Percentiles rank a stretch among this genome's conserved stretches.
Evolutionary conservation across 2,113 vertebrate genomes (phyloP).

Genomic region (Centropus bengalensis): DNA sequence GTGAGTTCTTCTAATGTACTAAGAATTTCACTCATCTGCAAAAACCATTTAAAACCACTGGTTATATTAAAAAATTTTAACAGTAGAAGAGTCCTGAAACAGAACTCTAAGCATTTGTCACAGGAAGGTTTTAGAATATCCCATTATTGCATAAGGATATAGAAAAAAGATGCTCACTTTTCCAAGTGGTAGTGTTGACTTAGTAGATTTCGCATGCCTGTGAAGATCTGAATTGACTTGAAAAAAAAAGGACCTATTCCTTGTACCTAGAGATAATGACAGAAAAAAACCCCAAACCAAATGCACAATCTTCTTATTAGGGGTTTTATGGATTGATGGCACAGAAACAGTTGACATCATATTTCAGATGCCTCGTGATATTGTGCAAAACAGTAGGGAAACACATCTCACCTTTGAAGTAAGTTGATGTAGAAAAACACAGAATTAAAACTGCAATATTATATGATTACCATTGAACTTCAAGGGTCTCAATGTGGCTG

Average conservation of each 20-base stretch:
- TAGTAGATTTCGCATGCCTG: too few species aligned
- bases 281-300: neutral
- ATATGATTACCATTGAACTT: neutral
- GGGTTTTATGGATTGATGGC: neutral
- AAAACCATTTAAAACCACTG: neutral
- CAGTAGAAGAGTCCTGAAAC: neutral
- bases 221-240: too few species aligned
- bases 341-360: neutral
- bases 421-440: neutral
- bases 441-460: neutral
- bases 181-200: too few species aligned
- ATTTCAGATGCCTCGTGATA: neutral
- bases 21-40: neutral
- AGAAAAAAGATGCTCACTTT: neutral
- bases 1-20: too few species aligned
- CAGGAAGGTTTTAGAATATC: neutral
- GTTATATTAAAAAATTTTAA: neutral
- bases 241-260: neutral
- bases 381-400: neutral
- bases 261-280: neutral
- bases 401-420: accelerated
- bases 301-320: neutral
- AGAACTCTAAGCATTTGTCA: neutral
- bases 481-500: neutral
- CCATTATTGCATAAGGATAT: neutral